Evolutionary conservation across 2,797 vertebrate species (phyloP).

Genomic region (Psittacula echo): DNA sequence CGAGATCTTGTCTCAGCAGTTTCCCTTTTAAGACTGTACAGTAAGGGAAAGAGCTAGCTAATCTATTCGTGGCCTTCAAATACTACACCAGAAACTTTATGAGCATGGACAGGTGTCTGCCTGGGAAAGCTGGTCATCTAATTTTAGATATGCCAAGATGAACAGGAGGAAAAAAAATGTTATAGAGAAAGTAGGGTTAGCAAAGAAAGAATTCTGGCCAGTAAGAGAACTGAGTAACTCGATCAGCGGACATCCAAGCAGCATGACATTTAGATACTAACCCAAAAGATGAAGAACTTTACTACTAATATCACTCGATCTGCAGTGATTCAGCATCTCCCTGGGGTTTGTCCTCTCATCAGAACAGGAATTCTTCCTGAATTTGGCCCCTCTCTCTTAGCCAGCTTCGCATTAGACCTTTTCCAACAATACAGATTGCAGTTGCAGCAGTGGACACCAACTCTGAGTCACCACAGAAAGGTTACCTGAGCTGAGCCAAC

Average conservation of each 20-base stretch:
- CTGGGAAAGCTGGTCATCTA: not conserved
- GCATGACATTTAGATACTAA: not conserved
- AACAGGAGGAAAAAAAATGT: not conserved
- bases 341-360: not conserved
- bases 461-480: not conserved
- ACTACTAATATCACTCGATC: not conserved
- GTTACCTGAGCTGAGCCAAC: not conserved
- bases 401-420: not conserved
- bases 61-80: not conserved
- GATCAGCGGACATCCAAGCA: not conserved
- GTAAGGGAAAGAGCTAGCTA: not conserved
- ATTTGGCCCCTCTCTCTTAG: not conserved
- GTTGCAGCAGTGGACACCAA: not conserved
- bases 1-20: conserved; percentile 14
- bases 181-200: not conserved
- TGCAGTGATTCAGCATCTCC: not conserved
- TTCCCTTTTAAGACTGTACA: not conserved
- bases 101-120: not conserved
- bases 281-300: not conserved
- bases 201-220: not conserved
- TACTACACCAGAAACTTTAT: not conserved
- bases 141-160: not conserved
- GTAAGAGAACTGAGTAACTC: not conserved
- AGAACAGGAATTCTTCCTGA: not conserved
- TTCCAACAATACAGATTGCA: not conserved